Percentiles rank a stretch among this genome's conserved stretches.
phyloP scores from a whole-genome alignment of 2,113 vertebrate genomes.

The Epinephelus moara region DNA sequence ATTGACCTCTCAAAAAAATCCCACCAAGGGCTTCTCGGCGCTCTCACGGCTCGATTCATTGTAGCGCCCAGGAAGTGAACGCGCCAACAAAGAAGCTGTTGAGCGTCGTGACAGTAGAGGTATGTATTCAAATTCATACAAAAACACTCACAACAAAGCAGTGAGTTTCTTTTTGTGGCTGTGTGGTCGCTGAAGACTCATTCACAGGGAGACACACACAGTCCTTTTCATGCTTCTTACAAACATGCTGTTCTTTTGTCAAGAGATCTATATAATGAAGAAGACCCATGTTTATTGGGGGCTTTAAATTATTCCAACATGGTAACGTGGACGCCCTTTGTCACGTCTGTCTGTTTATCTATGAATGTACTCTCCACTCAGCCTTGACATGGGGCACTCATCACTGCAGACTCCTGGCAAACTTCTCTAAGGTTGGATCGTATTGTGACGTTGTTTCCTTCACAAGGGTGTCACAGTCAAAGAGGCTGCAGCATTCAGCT shows the following conservation, averaged over 20 bases:
- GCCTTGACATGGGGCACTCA: conserved; percentile 19
- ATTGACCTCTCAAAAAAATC: conserved; percentile 50
- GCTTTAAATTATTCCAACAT: conserved; percentile 11
- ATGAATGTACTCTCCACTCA: conserved; percentile 15
- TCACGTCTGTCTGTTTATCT: neutral
- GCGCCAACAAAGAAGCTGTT: conserved; percentile 62
- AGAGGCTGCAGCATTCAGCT: conserved; percentile 13
- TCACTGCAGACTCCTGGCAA: conserved; percentile 8
- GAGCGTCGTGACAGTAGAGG: conserved; percentile 53
- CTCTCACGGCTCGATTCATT: conserved; percentile 66
- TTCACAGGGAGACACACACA: conserved; percentile 51
- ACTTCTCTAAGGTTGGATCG: neutral
- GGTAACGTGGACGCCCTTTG: conserved; percentile 11
- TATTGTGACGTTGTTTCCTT: conserved; percentile 3
- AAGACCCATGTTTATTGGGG: conserved; percentile 5
- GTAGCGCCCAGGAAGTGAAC: conserved; percentile 32
- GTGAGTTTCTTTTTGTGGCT: conserved; percentile 37
- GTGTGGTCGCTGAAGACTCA: conserved; percentile 41
- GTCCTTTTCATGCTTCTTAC: conserved; percentile 36
- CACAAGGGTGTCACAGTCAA: conserved; percentile 1
- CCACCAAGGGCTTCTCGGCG: conserved; percentile 39
- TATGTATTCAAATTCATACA: conserved; percentile 71
- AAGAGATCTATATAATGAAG: conserved; percentile 11
- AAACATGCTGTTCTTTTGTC: conserved; percentile 61
- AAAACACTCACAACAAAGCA: conserved; percentile 51